A percentile compares a stretch with the other conserved stretches of the same genome.
Conservation (phyloP, 1,140 invertebrate genomes). For the Bombus haemorrhoidalis region DNA sequence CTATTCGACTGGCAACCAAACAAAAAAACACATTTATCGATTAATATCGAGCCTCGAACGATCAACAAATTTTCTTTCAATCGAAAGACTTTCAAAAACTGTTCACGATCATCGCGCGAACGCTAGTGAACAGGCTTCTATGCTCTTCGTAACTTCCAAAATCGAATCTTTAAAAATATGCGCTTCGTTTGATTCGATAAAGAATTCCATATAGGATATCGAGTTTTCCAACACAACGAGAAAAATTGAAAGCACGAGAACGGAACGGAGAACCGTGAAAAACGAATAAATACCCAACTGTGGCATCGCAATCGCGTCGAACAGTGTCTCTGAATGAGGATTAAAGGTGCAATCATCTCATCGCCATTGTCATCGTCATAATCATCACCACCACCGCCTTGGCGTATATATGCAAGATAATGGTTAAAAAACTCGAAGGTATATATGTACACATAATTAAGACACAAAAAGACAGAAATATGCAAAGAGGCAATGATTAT, state of each 20-base stretch:
- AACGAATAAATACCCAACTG: constrained; percentile 48
- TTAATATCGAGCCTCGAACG: too few species aligned
- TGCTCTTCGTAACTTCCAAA: background rate
- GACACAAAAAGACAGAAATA: constrained; percentile 47
- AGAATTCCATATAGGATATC: background rate
- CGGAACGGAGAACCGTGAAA: constrained; percentile 42
- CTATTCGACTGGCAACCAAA: background rate
- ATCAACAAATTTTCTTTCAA: too few species aligned
- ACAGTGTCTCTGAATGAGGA: constrained; percentile 47
- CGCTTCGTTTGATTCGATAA: background rate
- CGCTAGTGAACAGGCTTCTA: background rate
- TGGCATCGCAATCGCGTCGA: constrained; percentile 43
- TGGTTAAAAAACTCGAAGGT: constrained; percentile 59
- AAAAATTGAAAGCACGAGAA: background rate
- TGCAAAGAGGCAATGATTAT: constrained; percentile 46
- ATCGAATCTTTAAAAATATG: background rate
- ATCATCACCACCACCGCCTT: constrained; percentile 54
- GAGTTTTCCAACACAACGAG: background rate
- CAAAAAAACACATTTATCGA: background rate
- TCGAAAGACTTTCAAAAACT: too few species aligned
- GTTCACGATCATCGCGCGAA: too few species aligned
- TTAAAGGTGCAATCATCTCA: constrained; percentile 72
- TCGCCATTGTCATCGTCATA: constrained; percentile 66
- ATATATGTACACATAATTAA: constrained; percentile 58
- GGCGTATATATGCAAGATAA: constrained; percentile 52